Evolutionary conservation across 1,140 invertebrate genomes (phyloP).

Genomic region (Solenopsis invicta): DNA sequence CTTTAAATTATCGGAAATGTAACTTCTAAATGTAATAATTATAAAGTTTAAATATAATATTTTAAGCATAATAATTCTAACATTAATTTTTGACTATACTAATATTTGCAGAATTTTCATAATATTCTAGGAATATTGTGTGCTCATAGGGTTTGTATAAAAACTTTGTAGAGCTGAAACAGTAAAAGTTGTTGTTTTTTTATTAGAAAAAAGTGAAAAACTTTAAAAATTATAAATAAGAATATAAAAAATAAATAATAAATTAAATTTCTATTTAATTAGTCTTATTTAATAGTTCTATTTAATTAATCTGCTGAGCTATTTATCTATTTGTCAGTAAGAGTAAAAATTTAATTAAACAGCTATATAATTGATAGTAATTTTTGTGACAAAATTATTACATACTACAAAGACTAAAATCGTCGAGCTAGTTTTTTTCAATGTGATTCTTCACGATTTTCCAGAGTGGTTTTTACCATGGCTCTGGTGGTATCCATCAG

Average conservation of each 20-base stretch:
- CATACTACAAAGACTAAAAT: not conserved
- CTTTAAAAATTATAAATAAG: not conserved
- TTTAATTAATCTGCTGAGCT: not conserved
- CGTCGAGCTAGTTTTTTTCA: not conserved
- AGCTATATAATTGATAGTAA: not conserved
- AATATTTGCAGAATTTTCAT: no score
- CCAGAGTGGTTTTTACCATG: constrained; percentile 85
- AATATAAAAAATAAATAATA: not conserved
- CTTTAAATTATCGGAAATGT: no score
- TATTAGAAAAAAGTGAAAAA: not conserved
- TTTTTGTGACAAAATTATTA: not conserved
- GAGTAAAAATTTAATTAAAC: not conserved
- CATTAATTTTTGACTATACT: no score
- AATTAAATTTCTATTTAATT: not conserved
- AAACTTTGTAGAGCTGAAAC: not conserved
- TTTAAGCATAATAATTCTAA: no score
- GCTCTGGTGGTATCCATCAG: constrained; percentile 87
- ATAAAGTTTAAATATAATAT: no score
- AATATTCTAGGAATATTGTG: no score
- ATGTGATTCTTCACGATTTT: constrained; percentile 60
- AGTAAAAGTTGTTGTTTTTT: not conserved
- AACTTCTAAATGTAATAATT: no score
- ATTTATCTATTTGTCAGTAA: not conserved
- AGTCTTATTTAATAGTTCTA: no score
- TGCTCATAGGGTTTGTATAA: not conserved